A percentile compares a stretch with the other conserved stretches of the same genome.
Evolutionary conservation across 2,113 vertebrate species (phyloP).

Genomic region (Tursiops truncatus): DNA sequence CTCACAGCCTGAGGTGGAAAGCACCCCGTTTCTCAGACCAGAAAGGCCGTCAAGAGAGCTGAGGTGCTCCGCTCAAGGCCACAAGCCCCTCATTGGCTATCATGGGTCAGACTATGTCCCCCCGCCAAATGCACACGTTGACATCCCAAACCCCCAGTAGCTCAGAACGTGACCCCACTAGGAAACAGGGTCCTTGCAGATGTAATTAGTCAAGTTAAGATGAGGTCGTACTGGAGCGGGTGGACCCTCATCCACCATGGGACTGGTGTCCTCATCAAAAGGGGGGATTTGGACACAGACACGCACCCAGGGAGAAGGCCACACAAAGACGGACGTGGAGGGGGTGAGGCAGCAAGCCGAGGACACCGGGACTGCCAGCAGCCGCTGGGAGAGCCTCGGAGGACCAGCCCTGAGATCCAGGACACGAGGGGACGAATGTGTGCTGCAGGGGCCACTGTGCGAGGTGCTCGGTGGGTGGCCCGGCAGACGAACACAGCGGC

Average conservation of each 20-base stretch:
- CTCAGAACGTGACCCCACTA: neutral
- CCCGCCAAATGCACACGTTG: accelerated
- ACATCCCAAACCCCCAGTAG: neutral
- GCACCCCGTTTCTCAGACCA: neutral
- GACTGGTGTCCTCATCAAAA: neutral
- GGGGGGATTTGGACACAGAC: neutral
- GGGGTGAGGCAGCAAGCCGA: accelerated
- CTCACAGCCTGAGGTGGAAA: neutral
- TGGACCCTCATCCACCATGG: too few species aligned
- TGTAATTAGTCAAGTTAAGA: neutral
- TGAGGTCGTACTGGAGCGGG: neutral
- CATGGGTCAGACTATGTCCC: neutral
- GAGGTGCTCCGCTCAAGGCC: neutral
- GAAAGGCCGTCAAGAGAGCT: neutral
- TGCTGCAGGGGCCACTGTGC: too few species aligned
- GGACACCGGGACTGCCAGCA: accelerated
- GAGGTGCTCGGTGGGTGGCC: neutral
- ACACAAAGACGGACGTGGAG: accelerated
- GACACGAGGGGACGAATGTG: accelerated
- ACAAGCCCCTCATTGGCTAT: neutral
- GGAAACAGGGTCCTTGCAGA: neutral
- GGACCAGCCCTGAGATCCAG: neutral
- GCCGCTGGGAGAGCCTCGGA: neutral
- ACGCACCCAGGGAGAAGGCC: neutral
- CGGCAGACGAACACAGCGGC: accelerated